Percentiles rank a stretch among this genome's conserved stretches.
phyloP scores from a whole-genome alignment of 2,797 vertebrate genomes.

The Liasis olivaceus region DNA sequence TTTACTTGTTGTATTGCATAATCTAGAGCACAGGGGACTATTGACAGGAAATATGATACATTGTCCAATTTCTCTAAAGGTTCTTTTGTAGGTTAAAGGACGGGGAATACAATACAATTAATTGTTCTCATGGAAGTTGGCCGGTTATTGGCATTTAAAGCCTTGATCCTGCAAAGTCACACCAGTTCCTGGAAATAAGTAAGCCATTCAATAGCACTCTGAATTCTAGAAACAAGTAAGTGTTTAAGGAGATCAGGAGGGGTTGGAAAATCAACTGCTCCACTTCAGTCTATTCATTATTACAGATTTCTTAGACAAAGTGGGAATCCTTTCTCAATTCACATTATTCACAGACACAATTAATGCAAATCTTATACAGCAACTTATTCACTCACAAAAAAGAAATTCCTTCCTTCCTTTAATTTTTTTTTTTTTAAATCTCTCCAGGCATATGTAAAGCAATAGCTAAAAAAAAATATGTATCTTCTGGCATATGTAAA shows the following conservation, averaged over 20 bases:
- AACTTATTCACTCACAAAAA: background rate
- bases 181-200: background rate
- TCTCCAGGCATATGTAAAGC: no score
- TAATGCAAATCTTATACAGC: background rate
- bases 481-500: no score
- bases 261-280: background rate
- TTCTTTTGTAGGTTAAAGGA: background rate
- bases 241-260: background rate
- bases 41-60: constrained; percentile 32
- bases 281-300: background rate
- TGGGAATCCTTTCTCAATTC: background rate
- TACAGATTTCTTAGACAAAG: background rate
- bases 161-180: constrained; percentile 32
- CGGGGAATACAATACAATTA: constrained; percentile 30
- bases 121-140: constrained; percentile 42
- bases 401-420: background rate
- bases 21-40: constrained; percentile 56
- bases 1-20: constrained; percentile 47
- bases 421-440: no score
- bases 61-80: constrained; percentile 45
- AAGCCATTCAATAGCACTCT: background rate
- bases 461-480: no score
- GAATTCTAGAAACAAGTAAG: constrained; percentile 8
- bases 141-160: constrained; percentile 39
- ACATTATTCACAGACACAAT: background rate